A percentile compares a stretch with the other conserved stretches of the same genome.
Conservation (phyloP, 2,113 vertebrate species). For the Tamias sibiricus region DNA sequence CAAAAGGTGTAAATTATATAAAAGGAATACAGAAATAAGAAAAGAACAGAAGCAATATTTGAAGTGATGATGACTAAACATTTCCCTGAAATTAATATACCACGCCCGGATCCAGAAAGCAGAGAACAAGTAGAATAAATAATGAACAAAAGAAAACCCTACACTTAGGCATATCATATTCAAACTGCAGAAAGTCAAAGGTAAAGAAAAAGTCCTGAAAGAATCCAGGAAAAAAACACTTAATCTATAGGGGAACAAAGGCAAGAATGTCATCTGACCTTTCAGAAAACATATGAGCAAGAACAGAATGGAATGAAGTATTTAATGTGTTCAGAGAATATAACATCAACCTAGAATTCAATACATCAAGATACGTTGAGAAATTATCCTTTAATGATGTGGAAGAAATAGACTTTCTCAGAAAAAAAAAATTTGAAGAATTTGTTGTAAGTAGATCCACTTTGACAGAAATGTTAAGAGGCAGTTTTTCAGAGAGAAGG, state of each 20-base stretch:
- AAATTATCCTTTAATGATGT: background rate
- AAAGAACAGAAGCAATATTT: background rate
- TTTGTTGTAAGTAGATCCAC: background rate
- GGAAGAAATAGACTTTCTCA: background rate
- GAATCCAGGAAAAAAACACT: background rate
- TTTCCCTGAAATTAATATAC: background rate
- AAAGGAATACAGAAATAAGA: background rate
- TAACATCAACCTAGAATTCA: background rate
- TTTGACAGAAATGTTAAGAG: background rate
- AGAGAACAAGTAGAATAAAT: background rate
- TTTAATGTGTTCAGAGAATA: background rate
- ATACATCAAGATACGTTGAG: background rate
- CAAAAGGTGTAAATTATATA: background rate
- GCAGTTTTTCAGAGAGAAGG: background rate
- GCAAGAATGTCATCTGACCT: background rate
- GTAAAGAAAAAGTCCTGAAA: background rate
- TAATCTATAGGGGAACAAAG: background rate
- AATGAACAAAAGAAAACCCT: background rate
- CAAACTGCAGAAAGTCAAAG: background rate
- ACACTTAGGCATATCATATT: background rate
- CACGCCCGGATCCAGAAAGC: background rate
- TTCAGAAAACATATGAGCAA: background rate
- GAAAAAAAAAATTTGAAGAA: background rate
- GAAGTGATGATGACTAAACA: background rate
- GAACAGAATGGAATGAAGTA: background rate